Percentiles rank a stretch among this genome's conserved stretches.
Conservation (phyloP, 2,797 vertebrate genomes). For the Balearica regulorum region DNA sequence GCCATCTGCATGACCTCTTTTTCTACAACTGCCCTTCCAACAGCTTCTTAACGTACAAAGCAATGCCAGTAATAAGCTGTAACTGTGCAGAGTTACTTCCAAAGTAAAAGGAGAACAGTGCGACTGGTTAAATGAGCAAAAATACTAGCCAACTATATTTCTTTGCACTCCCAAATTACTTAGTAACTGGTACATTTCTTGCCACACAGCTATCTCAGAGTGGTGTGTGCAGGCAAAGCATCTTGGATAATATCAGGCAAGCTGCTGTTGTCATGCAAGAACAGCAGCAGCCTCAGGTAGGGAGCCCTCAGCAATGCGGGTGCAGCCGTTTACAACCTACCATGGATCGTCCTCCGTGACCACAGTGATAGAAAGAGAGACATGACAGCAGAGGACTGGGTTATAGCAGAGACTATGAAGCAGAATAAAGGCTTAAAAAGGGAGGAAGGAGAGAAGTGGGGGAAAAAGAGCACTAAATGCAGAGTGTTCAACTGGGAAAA, state of each 20-base stretch:
- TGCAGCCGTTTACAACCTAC: neutral
- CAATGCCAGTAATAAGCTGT: neutral
- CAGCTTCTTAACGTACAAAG: neutral
- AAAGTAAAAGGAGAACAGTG: neutral
- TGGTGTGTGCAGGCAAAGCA: neutral
- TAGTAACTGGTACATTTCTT: neutral
- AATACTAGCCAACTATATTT: neutral
- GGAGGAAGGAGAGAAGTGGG: neutral
- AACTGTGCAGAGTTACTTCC: neutral
- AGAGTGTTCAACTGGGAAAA: neutral
- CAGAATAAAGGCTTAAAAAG: neutral
- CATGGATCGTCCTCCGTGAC: fast-evolving
- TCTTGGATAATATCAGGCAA: neutral
- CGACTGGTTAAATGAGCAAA: neutral
- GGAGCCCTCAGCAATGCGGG: neutral
- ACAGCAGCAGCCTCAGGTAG: neutral
- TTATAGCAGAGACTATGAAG: neutral
- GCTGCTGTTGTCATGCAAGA: neutral
- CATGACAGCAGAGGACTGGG: neutral
- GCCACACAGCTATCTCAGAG: neutral
- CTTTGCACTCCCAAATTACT: neutral
- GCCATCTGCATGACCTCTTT: neutral
- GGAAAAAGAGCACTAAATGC: neutral
- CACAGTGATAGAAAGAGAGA: neutral
- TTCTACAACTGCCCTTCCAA: neutral